phyloP scores from a whole-genome alignment of 2,888 invertebrate species.

The Drosophila parthenogenetica region DNA sequence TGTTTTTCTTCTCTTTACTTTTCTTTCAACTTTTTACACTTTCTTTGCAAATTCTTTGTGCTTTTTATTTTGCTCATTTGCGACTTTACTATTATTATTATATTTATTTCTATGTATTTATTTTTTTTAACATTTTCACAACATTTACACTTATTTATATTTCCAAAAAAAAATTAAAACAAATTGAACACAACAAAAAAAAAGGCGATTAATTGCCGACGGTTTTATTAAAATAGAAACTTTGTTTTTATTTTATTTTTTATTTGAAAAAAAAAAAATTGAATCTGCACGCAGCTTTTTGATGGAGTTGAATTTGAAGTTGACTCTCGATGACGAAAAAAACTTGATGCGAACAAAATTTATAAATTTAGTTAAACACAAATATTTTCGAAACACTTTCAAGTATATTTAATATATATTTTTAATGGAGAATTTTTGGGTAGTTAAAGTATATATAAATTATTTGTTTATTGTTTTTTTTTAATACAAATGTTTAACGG shows the following conservation, averaged over 20 bases:
- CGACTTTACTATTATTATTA: constrained; percentile 13
- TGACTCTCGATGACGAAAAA: constrained; percentile 14
- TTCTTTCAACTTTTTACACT: constrained; percentile 1
- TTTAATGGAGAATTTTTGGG: constrained; percentile 20
- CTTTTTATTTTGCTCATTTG: neutral
- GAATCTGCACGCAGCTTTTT: constrained; percentile 48
- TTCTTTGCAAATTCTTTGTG: constrained; percentile 21
- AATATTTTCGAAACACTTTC: constrained; percentile 35
- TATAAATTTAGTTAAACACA: constrained; percentile 10
- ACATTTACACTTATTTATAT: constrained; percentile 27
- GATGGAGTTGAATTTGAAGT: constrained; percentile 24
- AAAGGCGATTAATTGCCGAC: constrained; percentile 46
- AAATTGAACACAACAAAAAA: constrained; percentile 35
- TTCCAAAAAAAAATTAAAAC: constrained; percentile 24
- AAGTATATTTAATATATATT: constrained; percentile 1
- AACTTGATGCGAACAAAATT: constrained; percentile 20
- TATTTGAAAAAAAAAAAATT: constrained; percentile 8
- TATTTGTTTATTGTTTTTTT: constrained; percentile 9
- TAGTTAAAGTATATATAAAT: constrained; percentile 16
- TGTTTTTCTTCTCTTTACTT: constrained; percentile 5
- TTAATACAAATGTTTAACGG: constrained; percentile 5
- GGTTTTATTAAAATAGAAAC: constrained; percentile 28
- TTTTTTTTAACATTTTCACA: constrained; percentile 4
- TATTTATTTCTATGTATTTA: constrained; percentile 6
- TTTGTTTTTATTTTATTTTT: neutral